These are phyloP conservation scores for Alsophila aescularia DNA, from an alignment of 2,888 invertebrate genomes.

Conservation along the genomic window DNA sequence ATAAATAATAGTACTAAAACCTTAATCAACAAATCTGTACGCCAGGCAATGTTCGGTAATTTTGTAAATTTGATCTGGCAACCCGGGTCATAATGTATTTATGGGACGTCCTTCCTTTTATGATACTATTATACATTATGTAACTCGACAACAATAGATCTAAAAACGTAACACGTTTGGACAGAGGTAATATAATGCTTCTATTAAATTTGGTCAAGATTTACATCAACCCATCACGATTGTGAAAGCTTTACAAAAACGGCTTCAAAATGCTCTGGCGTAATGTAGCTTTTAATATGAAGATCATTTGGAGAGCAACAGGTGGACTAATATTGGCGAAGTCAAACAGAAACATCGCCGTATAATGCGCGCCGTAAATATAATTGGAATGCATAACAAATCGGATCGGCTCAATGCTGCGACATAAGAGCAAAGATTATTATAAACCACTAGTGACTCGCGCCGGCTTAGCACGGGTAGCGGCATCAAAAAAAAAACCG, in stretches of 20 bases:
- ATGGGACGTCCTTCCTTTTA: conserved; percentile 12
- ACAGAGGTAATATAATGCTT: conserved; percentile 1
- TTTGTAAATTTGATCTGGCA: too few species aligned
- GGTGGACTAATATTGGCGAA: conserved; percentile 12
- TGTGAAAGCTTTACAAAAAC: conserved; percentile 13
- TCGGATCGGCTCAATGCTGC: conserved; percentile 1
- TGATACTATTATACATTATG: conserved; percentile 2
- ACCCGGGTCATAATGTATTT: background rate
- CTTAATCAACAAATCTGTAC: too few species aligned
- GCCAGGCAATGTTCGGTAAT: too few species aligned
- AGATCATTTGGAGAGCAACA: conserved; percentile 19
- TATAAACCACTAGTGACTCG: too few species aligned
- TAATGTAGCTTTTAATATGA: conserved; percentile 5
- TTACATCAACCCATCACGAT: conserved; percentile 8
- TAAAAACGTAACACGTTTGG: background rate
- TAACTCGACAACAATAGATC: conserved; percentile 4
- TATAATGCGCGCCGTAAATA: background rate
- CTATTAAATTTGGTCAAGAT: conserved; percentile 3
- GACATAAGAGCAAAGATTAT: conserved; percentile 5
- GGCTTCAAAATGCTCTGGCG: conserved; percentile 6
- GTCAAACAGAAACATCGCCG: background rate
- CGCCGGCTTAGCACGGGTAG: too few species aligned
- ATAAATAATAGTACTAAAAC: too few species aligned
- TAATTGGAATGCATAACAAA: conserved; percentile 2
- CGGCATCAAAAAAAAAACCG: too few species aligned